These are phyloP conservation scores for Eurytoma adleriae DNA, from an alignment of 2,888 invertebrate genomes.

Conservation along the genomic window DNA sequence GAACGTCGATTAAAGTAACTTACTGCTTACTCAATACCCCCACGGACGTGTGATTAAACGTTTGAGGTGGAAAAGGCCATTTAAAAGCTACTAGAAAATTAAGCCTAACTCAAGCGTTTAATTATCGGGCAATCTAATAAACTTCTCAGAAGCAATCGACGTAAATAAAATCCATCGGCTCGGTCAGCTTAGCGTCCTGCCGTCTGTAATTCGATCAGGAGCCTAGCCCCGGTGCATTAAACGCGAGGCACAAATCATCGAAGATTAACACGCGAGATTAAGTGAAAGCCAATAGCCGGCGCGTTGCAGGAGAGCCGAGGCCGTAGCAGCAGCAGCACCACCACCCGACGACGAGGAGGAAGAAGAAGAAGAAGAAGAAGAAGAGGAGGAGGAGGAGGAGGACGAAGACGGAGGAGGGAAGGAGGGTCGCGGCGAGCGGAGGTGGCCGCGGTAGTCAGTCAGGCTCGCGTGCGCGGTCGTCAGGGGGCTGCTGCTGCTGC, in stretches of 20 bases:
- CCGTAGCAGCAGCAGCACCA: not conserved
- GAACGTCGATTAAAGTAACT: not conserved
- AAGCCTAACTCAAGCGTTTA: not conserved
- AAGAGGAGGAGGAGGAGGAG: not conserved
- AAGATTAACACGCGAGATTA: slow-evolving; percentile 29
- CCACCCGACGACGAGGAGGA: slow-evolving; percentile 28
- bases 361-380: not conserved
- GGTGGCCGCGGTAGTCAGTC: slow-evolving; percentile 66
- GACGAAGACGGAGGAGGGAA: not conserved
- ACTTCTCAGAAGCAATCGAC: not conserved
- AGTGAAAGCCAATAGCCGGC: slow-evolving; percentile 23
- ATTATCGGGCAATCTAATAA: slow-evolving; percentile 4
- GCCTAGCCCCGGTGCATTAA: slow-evolving; percentile 2
- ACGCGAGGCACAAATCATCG: slow-evolving; percentile 23
- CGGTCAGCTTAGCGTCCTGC: not conserved
- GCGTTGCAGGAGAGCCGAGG: not conserved
- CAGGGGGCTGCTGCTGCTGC: slow-evolving; percentile 65
- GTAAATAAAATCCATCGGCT: not conserved
- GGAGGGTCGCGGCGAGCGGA: slow-evolving; percentile 42
- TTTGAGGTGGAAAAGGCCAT: not conserved
- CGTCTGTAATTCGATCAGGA: slow-evolving; percentile 5
- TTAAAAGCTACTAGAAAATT: not conserved
- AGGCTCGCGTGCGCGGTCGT: slow-evolving; percentile 56
- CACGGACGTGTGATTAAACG: not conserved
- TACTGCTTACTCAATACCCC: not conserved